These are phyloP conservation scores for Polyodon spathula DNA, from an alignment of 2,113 vertebrate genomes.

Conservation along the genomic window DNA sequence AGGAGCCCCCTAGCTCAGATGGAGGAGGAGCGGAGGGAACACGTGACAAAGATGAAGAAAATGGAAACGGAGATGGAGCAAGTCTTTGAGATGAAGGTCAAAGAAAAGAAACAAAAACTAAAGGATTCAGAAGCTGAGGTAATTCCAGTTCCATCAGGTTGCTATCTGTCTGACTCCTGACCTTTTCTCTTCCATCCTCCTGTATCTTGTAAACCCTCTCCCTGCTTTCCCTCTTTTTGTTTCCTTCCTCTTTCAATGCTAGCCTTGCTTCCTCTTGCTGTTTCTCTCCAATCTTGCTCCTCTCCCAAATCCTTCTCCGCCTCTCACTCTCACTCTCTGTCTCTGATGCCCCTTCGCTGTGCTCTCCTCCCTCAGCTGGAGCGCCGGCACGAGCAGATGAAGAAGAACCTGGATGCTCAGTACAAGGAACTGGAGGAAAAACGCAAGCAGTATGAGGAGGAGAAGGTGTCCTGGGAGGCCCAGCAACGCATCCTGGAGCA, in stretches of 20 bases:
- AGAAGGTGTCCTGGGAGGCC: slow-evolving; percentile 60
- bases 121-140: slow-evolving; percentile 72
- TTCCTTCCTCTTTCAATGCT: too few species aligned
- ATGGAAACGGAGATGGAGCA: slow-evolving; percentile 74
- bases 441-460: slow-evolving; percentile 56
- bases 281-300: too few species aligned
- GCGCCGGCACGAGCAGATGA: slow-evolving; percentile 67
- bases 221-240: too few species aligned
- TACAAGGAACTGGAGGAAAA: slow-evolving; percentile 71
- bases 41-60: slow-evolving; percentile 73
- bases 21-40: slow-evolving; percentile 67
- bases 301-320: too few species aligned
- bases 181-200: too few species aligned
- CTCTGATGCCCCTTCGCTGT: not conserved
- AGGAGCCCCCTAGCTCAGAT: slow-evolving; percentile 70
- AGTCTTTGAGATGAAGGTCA: slow-evolving; percentile 72
- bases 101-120: slow-evolving; percentile 71
- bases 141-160: slow-evolving; percentile 5
- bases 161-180: not conserved
- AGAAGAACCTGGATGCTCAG: slow-evolving; percentile 66
- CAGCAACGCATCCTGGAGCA: slow-evolving; percentile 67
- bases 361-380: slow-evolving; percentile 45
- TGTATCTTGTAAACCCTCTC: too few species aligned
- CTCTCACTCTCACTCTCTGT: not conserved
- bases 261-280: too few species aligned